Conservation (phyloP, 2,888 invertebrate genomes). For the Lochmaea capreae region DNA sequence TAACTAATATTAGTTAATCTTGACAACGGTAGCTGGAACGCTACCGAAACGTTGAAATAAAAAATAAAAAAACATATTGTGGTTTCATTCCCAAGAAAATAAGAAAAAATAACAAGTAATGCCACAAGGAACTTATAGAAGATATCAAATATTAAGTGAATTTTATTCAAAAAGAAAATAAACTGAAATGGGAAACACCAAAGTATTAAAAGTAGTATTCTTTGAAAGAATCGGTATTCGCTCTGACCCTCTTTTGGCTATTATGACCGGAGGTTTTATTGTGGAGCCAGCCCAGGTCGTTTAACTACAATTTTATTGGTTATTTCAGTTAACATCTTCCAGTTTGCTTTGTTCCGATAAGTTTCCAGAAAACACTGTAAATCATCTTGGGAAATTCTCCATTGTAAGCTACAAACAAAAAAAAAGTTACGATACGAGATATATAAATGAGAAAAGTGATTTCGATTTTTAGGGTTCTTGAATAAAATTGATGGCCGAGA, state of each 20-base stretch:
- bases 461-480: constrained; percentile 17
- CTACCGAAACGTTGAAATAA: too few species aligned
- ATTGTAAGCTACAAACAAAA: constrained; percentile 23
- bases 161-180: not conserved
- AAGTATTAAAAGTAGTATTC: constrained; percentile 7
- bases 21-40: too few species aligned
- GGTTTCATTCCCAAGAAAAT: too few species aligned
- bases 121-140: too few species aligned
- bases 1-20: too few species aligned
- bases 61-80: too few species aligned
- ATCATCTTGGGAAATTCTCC: constrained; percentile 26
- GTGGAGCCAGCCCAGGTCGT: constrained; percentile 59
- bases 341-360: constrained; percentile 34
- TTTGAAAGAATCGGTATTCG: constrained; percentile 11
- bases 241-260: constrained; percentile 54
- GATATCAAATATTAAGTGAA: too few species aligned
- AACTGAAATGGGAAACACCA: not conserved
- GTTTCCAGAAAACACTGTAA: constrained; percentile 29
- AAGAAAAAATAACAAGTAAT: too few species aligned
- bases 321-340: constrained; percentile 37
- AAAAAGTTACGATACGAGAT: constrained; percentile 30
- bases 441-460: constrained; percentile 28
- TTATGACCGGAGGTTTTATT: constrained; percentile 62
- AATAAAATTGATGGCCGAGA: constrained; percentile 16
- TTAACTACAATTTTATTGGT: constrained; percentile 41